Evolutionary conservation across 2,113 vertebrate genomes (phyloP).

Genomic region (Sapayoa aenigma): DNA sequence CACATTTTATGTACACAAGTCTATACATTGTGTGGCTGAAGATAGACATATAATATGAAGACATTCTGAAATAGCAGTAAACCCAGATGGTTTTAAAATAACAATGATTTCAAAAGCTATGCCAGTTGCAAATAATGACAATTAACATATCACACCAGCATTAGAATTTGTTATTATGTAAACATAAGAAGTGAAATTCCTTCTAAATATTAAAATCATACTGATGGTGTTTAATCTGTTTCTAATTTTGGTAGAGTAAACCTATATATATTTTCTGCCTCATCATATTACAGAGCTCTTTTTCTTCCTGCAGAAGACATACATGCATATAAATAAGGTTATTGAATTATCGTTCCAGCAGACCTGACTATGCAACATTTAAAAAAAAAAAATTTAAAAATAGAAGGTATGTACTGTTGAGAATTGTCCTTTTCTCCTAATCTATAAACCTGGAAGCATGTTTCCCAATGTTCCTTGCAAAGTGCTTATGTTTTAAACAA

Average conservation of each 20-base stretch:
- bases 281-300: neutral
- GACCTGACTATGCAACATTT: constrained; percentile 10
- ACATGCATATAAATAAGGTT: constrained; percentile 4
- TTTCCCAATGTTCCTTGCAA: neutral
- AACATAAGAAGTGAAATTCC: neutral
- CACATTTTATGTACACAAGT: neutral
- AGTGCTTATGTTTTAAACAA: neutral
- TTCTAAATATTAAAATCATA: constrained; percentile 24
- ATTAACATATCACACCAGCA: neutral
- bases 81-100: neutral
- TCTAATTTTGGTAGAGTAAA: constrained; percentile 5
- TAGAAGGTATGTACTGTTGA: neutral
- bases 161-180: constrained; percentile 31
- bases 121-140: constrained; percentile 57
- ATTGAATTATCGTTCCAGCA: neutral
- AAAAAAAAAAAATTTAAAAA: neutral
- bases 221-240: constrained; percentile 1
- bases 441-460: neutral
- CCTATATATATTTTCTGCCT: constrained; percentile 15
- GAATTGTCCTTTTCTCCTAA: neutral
- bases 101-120: constrained; percentile 11
- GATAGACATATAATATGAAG: neutral
- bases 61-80: neutral
- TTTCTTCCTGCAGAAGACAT: constrained; percentile 21
- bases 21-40: neutral